Evolutionary conservation across 2,113 vertebrate species (phyloP).

Genomic region (Hyla sarda): DNA sequence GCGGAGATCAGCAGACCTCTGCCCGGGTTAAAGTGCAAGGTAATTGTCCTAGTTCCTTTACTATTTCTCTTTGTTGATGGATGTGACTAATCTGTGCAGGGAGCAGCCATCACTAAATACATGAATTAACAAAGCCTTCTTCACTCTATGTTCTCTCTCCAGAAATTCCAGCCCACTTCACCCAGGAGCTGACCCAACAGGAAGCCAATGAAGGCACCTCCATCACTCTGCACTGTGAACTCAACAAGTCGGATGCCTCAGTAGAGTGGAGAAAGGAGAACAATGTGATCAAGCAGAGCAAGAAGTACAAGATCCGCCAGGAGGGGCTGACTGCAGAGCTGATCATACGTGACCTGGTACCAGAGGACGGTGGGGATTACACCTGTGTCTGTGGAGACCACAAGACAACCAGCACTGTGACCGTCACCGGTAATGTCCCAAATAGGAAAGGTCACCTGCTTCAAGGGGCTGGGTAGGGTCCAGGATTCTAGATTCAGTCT

Average conservation of each 20-base stretch:
- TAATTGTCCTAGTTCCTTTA: slow-evolving; percentile 54
- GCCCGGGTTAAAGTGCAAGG: slow-evolving; percentile 82
- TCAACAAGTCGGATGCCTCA: slow-evolving; percentile 81
- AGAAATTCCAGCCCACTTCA: slow-evolving; percentile 85
- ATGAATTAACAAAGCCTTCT: too few species aligned
- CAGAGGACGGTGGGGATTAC: slow-evolving; percentile 65
- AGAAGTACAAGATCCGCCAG: slow-evolving; percentile 75
- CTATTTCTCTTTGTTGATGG: background rate
- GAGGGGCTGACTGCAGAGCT: slow-evolving; percentile 68
- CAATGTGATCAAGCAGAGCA: slow-evolving; percentile 65
- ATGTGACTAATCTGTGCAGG: too few species aligned
- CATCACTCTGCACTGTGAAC: slow-evolving; percentile 78
- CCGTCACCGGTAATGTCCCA: slow-evolving; percentile 58
- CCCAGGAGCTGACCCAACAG: slow-evolving; percentile 75
- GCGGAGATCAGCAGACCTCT: slow-evolving; percentile 81
- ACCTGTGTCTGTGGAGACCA: slow-evolving; percentile 60
- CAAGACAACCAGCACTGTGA: slow-evolving; percentile 55
- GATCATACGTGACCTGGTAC: slow-evolving; percentile 70
- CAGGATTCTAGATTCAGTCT: background rate
- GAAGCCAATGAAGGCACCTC: slow-evolving; percentile 79
- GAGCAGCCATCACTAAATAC: background rate
- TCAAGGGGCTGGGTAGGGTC: background rate
- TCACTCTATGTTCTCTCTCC: background rate
- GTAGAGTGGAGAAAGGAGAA: slow-evolving; percentile 60
- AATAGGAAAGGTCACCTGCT: background rate